Base-by-base conservation (phyloP, 2,113 vertebrate genomes). In the Ursus arctos region DNA sequence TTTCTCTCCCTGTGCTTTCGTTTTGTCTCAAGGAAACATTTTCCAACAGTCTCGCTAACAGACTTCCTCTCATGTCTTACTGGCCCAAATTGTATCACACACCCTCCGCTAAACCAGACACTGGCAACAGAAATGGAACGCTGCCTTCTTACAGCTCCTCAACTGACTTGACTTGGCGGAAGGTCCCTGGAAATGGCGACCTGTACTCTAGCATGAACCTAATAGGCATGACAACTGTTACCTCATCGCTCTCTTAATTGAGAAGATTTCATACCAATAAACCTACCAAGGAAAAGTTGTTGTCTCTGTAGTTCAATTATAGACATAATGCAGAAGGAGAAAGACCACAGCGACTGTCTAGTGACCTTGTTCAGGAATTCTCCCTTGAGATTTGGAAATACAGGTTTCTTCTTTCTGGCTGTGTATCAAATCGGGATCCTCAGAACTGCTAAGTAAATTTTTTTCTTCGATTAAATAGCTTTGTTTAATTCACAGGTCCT, bases 381-480 rank as follows among this genome's bases (percentile, higher is more conserved):
- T 69, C 22, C 47, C 59, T 92, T 79, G 67, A 92, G 40, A 76
- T 51, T 9, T 1, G 86, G 74, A 76, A 81, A 89, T 16, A 57
- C 2, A 24, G 18, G 15, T 76, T 86, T 79, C 59, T 94, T 74
- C 31, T 82, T 55, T 85, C 83, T 61, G 26, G 6, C 13, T 55
- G 4, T 53, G 2, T 43, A 18, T 92, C 43, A 95, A 51, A 31
- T 95, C 51, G 59, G 80, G 9, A 63, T 87, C 57, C 36, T 87
- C 43, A 47, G 26, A 97, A 53, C 55, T 83, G 51, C 80, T 57
- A 47, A 69, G 19, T 88, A 49, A 12, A 4, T 67, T 53, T 88
- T 85, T 77, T 74, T 40, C 59, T 97, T 91, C 77, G 28, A 59
- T 80, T 67, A 72, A 49, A 76, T 31, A 88, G 28, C 36, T 86